Evolutionary conservation across 92 coral and sea anemone species (phyloP), one percentile per base, ranked within the genome.

Genomic region (Metridium senile): DNA sequence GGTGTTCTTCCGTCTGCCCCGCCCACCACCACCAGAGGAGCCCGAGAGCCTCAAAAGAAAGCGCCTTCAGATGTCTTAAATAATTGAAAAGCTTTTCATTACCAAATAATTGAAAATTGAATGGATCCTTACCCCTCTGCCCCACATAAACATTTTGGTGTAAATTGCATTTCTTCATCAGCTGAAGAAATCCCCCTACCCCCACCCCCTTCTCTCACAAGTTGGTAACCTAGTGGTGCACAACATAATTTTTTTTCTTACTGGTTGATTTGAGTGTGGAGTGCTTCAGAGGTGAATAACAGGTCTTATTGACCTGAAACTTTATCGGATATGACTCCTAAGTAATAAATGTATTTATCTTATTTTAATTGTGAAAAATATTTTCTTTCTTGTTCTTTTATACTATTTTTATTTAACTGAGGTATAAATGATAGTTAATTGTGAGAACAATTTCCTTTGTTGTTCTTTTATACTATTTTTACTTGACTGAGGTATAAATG

Each of bases 1-100:
- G 68, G 99, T 95, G 30, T 87, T 89, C 74, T 95, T 95, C 96
- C 87, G 99, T 30, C 94, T 95, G 17, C 99, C 99, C 66, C 93
- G 99, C 62, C 99, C 99, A 76, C 99, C 99, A 87, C 99, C 99
- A 75, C 99, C 99, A 34, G 97, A 92, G 87, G 94, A 92, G 81
- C 99, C 99, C 4, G 99, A 95, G 71, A 95, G 99, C 74, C 87
- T 95, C 22, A 88, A 93, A 84, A 83, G 81, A 58, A 95, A 95
- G 65, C 90, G 92, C 65, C 86, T 88, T 0, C 86, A 82, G 62
- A 83, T 53, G 70, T 71, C 64, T 69, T 51, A 19, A 49, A 78
- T 31, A 49, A 33, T 28, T 17, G n/a, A n/a, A n/a, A n/a, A n/a
- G n/a, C n/a, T n/a, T n/a, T n/a, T n/a, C n/a, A n/a, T n/a, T n/a